These are phyloP conservation scores for Acholoe squamosa DNA, from an alignment of 2,888 invertebrate species.

Conservation along the genomic window DNA sequence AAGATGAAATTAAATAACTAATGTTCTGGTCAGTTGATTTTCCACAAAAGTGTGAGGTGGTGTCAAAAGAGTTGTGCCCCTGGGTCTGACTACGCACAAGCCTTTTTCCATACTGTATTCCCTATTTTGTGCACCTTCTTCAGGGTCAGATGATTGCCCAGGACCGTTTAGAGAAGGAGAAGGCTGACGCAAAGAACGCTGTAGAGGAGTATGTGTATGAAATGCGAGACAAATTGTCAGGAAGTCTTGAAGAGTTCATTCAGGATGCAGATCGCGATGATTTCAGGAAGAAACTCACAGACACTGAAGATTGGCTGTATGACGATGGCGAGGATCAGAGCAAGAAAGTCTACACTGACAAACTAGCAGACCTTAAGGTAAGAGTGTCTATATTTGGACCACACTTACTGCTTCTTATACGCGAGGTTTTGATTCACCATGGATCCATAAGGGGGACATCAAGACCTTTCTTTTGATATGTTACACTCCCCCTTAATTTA, in stretches of 20 bases:
- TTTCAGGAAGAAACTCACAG: slow-evolving; percentile 87
- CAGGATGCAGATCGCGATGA: slow-evolving; percentile 85
- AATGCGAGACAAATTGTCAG: slow-evolving; percentile 92
- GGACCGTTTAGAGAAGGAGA: slow-evolving; percentile 96
- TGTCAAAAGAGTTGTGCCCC: no score
- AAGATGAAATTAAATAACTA: not conserved
- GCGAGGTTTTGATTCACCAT: no score
- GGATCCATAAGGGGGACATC: no score
- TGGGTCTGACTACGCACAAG: no score
- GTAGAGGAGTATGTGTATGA: slow-evolving; percentile 99
- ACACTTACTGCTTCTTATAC: no score
- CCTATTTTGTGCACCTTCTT: no score
- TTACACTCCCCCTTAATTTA: no score
- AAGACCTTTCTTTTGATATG: no score
- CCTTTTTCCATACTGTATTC: no score
- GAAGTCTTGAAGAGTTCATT: slow-evolving; percentile 90
- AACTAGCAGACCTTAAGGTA: slow-evolving; percentile 85
- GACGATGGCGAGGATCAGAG: slow-evolving; percentile 97
- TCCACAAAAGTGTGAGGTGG: no score
- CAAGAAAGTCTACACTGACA: slow-evolving; percentile 87
- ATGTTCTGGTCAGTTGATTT: not conserved
- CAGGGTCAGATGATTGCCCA: slow-evolving; percentile 86
- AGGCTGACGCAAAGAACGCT: slow-evolving; percentile 97
- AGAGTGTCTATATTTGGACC: no score
- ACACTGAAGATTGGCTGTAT: slow-evolving; percentile 98